A percentile compares a stretch with the other conserved stretches of the same genome.
phyloP scores from a whole-genome alignment of 2,888 invertebrate genomes.

The Strigamia crassipes region DNA sequence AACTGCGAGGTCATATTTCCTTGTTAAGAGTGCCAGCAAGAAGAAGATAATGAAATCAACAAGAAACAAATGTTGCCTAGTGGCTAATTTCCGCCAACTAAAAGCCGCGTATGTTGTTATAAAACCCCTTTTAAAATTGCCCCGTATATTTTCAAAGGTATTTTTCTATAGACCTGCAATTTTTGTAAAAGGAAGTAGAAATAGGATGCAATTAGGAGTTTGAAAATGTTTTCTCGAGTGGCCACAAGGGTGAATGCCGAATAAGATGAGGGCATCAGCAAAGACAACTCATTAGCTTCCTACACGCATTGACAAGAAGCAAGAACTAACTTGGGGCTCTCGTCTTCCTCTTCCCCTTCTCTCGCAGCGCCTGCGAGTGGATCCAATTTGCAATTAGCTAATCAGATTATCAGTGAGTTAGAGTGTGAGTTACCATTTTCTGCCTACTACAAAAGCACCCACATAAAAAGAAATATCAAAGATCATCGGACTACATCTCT shows the following conservation, averaged over 20 bases:
- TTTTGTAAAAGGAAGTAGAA: neutral
- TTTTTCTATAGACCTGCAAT: neutral
- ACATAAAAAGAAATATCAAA: constrained; percentile 1
- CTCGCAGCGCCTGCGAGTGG: constrained; percentile 8
- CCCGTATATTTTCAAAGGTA: neutral
- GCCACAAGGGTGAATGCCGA: constrained; percentile 22
- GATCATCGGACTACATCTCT: neutral
- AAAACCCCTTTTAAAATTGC: neutral
- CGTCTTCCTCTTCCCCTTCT: neutral
- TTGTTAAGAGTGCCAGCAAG: constrained; percentile 16
- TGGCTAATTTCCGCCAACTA: constrained; percentile 35
- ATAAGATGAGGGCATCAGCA: constrained; percentile 1
- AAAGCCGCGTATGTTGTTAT: neutral
- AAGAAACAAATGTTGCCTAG: constrained; percentile 29
- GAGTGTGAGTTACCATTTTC: constrained; percentile 14
- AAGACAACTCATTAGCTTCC: constrained; percentile 33
- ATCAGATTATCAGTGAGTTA: constrained; percentile 40
- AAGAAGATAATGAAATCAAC: constrained; percentile 39
- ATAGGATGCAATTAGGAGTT: neutral
- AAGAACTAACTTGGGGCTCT: constrained; percentile 26
- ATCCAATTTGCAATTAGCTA: constrained; percentile 40
- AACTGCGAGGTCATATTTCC: neutral
- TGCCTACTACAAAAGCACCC: neutral
- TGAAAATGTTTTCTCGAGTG: constrained; percentile 33
- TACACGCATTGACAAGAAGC: constrained; percentile 8